Conservation (phyloP, 2,113 vertebrate genomes). For the Archilochus colubris region DNA sequence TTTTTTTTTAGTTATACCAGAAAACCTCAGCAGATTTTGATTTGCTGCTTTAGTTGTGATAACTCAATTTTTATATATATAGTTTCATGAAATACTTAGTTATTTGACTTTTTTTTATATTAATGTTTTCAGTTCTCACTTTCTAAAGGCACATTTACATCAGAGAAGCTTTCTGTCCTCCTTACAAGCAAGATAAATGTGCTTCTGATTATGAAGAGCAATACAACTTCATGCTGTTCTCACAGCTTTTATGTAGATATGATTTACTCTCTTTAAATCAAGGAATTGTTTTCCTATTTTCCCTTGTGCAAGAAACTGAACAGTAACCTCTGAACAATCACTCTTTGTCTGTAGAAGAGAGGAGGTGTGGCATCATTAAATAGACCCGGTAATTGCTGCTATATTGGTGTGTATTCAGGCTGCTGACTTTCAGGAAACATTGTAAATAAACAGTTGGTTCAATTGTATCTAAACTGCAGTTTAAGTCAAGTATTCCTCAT, state of each 20-base stretch:
- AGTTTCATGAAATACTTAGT: conserved; percentile 76
- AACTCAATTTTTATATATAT: conserved; percentile 78
- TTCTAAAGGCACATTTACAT: conserved; percentile 77
- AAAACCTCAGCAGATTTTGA: conserved; percentile 83
- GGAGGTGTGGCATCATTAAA: neutral
- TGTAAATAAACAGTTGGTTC: conserved; percentile 66
- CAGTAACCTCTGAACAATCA: conserved; percentile 45
- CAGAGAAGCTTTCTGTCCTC: conserved; percentile 56
- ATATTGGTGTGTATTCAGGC: conserved; percentile 38
- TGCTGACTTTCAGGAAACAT: conserved; percentile 58
- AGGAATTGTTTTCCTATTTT: neutral
- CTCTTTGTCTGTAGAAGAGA: conserved; percentile 18
- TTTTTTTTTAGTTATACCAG: conserved; percentile 76
- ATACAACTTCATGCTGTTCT: neutral
- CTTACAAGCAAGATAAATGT: conserved; percentile 23
- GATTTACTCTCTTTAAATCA: neutral
- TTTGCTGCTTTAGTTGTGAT: conserved; percentile 84
- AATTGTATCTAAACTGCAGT: conserved; percentile 23
- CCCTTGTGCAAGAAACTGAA: neutral
- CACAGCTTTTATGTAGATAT: neutral
- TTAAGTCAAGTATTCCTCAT: conserved; percentile 28
- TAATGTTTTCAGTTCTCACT: conserved; percentile 73
- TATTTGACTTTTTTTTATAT: conserved; percentile 77
- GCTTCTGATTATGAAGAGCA: conserved; percentile 21
- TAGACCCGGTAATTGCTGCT: conserved; percentile 57